phyloP scores from a whole-genome alignment of 2,888 invertebrate species.

The Stenichneumon culpator region DNA sequence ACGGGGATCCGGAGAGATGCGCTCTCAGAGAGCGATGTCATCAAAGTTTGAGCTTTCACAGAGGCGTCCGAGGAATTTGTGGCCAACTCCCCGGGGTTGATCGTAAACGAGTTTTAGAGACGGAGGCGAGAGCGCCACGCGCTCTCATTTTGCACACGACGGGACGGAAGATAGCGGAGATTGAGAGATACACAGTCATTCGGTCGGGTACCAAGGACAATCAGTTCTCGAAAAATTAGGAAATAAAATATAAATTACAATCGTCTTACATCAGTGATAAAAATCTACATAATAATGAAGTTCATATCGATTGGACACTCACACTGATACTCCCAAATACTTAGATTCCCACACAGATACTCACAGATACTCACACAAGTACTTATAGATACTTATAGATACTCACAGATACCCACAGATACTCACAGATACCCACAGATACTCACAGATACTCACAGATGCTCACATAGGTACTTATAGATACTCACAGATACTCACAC shows the following conservation, averaged over 20 bases:
- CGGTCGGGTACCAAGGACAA: not conserved
- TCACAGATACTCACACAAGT: no score
- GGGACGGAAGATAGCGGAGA: not conserved
- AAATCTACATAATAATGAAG: no score
- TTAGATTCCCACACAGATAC: no score
- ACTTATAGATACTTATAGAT: no score
- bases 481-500: no score
- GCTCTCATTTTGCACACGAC: slow-evolving; percentile 5
- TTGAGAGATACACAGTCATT: not conserved
- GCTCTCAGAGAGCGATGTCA: slow-evolving; percentile 16
- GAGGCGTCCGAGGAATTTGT: slow-evolving; percentile 27
- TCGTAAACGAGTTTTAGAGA: slow-evolving; percentile 12
- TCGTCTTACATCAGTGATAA: no score
- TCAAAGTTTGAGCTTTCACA: slow-evolving; percentile 47
- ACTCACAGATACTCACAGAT: no score
- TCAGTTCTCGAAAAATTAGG: not conserved
- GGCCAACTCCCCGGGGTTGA: slow-evolving; percentile 11
- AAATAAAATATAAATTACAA: not conserved
- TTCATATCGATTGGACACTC: no score
- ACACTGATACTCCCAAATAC: no score
- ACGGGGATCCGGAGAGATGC: not conserved
- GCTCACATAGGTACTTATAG: no score
- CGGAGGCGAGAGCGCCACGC: not conserved
- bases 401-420: no score
- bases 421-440: no score